Conservation (phyloP, 2,888 invertebrate species). For the Drosophila nr. perissopoda region DNA sequence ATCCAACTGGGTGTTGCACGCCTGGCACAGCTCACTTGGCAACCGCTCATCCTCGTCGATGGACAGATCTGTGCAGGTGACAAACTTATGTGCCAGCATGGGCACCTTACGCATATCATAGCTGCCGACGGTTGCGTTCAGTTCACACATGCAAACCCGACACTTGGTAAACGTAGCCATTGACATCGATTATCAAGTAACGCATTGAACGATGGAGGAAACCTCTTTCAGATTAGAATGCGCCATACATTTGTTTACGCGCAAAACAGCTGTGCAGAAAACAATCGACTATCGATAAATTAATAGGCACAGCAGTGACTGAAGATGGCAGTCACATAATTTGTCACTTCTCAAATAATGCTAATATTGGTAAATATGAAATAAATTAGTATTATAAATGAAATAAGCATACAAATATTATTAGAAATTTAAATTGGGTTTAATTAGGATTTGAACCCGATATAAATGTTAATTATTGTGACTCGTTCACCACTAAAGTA, state of each 20-base stretch:
- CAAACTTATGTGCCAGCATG: slow-evolving; percentile 62
- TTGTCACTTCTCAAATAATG: not conserved
- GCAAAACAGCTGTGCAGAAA: slow-evolving; percentile 16
- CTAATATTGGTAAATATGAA: not conserved
- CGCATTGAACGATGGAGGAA: slow-evolving; percentile 16
- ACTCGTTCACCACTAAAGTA: not conserved
- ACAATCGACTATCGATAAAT: slow-evolving; percentile 32
- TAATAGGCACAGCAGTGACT: not conserved
- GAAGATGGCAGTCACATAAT: not conserved
- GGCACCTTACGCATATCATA: slow-evolving; percentile 43
- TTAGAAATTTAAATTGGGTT: not conserved
- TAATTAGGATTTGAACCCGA: not conserved
- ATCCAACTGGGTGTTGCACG: slow-evolving; percentile 33
- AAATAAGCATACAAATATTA: not conserved
- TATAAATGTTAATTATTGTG: not conserved
- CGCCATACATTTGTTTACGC: not conserved
- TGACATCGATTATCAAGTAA: not conserved
- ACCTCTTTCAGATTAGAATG: not conserved
- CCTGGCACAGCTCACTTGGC: slow-evolving; percentile 42
- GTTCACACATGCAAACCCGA: slow-evolving; percentile 35
- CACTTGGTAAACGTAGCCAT: slow-evolving; percentile 37
- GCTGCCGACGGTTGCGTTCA: slow-evolving; percentile 7
- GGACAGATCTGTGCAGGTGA: slow-evolving; percentile 53
- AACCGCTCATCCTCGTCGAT: slow-evolving; percentile 38
- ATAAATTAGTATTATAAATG: not conserved